Conservation (phyloP, 92 coral and sea anemone species). For the Porites divaricata region DNA sequence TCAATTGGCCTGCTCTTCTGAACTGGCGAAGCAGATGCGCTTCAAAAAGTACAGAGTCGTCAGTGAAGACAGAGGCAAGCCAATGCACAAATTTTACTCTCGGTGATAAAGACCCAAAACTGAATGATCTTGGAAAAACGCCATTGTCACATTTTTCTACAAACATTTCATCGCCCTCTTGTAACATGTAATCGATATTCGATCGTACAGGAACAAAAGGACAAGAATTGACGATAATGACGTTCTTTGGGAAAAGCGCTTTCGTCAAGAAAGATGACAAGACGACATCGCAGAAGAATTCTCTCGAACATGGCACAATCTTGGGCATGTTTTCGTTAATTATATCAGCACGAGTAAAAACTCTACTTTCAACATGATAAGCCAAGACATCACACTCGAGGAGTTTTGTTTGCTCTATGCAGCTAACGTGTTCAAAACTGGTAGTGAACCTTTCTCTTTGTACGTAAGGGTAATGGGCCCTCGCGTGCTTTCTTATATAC, state of each 20-base stretch:
- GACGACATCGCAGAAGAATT: constrained; percentile 50
- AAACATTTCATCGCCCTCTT: constrained; percentile 70
- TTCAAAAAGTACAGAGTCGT: not conserved
- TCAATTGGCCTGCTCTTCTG: constrained; percentile 32
- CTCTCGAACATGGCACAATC: constrained; percentile 62
- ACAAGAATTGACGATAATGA: constrained; percentile 83
- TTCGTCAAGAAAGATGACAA: constrained; percentile 42
- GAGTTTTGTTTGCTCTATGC: constrained; percentile 68
- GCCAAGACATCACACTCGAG: constrained; percentile 79
- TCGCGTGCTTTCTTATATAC: constrained; percentile 64
- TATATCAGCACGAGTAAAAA: not conserved
- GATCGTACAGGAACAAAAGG: constrained; percentile 79
- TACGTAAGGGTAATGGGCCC: constrained; percentile 60
- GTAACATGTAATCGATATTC: constrained; percentile 72
- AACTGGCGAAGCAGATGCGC: constrained; percentile 46
- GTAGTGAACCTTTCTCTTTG: constrained; percentile 82
- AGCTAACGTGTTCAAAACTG: constrained; percentile 62
- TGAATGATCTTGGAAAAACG: constrained; percentile 28
- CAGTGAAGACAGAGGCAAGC: constrained; percentile 25
- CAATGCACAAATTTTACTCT: constrained; percentile 40
- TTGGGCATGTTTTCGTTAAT: not conserved
- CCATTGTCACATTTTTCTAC: constrained; percentile 47
- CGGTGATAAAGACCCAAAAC: constrained; percentile 43
- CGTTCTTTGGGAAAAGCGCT: constrained; percentile 59
- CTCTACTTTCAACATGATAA: constrained; percentile 55